Evolutionary conservation across 2,113 vertebrate genomes (phyloP), one percentile per base, ranked within the genome.

Genomic region (Zosterops lateralis): DNA sequence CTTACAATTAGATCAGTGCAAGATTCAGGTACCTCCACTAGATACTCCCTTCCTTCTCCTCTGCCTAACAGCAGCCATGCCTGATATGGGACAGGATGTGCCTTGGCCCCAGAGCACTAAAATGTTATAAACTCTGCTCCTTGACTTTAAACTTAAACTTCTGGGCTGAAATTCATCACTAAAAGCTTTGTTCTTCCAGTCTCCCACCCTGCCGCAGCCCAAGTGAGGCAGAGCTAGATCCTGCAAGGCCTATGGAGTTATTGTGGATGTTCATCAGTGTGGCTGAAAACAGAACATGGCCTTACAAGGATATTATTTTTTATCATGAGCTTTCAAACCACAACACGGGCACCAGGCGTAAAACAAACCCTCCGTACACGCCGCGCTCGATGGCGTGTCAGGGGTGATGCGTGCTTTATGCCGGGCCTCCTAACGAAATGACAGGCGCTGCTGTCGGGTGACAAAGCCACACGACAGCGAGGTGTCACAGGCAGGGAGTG

Each of bases 401-500:
- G 75, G 72, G 87, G 76, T 66, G 92, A 96, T 50, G 79, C 10
- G 31, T 5, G 22, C 87, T 94, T 87, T 89, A 26, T 87, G 87
- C 38, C 38, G 83, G 89, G 90, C 66, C 92, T 96, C 89, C 48
- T 60, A 86, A 77, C 42, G 65, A 83, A 91, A 40, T 96, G 96
- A 97, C 97, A 97, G 95, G 83, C 84, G 3, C 22, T 66, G 58
- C 96, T 85, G 93, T 82, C 94, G 80, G 45, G 40, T 93, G 94
- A 97, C 95, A 92, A 77, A 94, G 92, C 91, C 89, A 61, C 87
- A 48, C 60, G 95, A 89, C 94, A 90, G 84, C 17, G n/a, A 96
- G 77, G 94, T 94, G 96, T 94, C 97, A 95, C 93, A 75, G 71
- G 62, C 95, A 82, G 87, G 81, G 73, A 95, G 89, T 64, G 96